Evolutionary conservation across 53 echinoderm and acorn worm genomes (phyloP), one percentile per base, ranked within the genome.

Genomic region (Zoroaster sp.): DNA sequence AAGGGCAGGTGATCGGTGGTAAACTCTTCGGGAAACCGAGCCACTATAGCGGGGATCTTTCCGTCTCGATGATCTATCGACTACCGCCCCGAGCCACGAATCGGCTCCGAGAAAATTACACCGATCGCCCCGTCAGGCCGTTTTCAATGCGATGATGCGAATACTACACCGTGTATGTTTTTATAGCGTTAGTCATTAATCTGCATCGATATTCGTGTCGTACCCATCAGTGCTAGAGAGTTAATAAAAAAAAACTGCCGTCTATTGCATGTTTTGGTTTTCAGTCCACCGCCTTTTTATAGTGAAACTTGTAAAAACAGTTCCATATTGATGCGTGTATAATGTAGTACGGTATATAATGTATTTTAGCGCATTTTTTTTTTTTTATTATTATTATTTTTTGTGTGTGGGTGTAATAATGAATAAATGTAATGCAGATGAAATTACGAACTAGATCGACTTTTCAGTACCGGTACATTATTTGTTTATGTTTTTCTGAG

Each of bases 101-200:
- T 78, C 78, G 78, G 78, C 78, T 55, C 78, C 78, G 78, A 78
- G 78, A 78, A 78, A 78, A 78, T 78, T 78, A 78, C 78, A 78
- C 78, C 78, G 55, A 54, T 78, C 38, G 78, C 78, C 78, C 78
- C 78, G 78, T 59, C 78, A 78, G 78, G 59, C 78, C 78, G 38
- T 54, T 78, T 78, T 54, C 35, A n/a, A 52, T 36, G 33, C 77
- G 78, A 20, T 54, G 35, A 78, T 17, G 78, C 78, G 78, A 63
- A 78, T 30, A 63, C 78, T 78, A 78, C 78, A 78, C 78, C 78
- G 78, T 78, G 78, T 78, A 78, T 78, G 78, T 78, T 78, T 78
- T 78, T 78, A 78, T 78, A 78, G 78, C 78, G 78, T 78, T 78
- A 78, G 78, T 78, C 78, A 78, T 78, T 78, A 78, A 78, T 78